A percentile compares a stretch with the other conserved stretches of the same genome.
Conservation (phyloP, 2,797 vertebrate genomes). For the Coccyzus lansbergi region DNA sequence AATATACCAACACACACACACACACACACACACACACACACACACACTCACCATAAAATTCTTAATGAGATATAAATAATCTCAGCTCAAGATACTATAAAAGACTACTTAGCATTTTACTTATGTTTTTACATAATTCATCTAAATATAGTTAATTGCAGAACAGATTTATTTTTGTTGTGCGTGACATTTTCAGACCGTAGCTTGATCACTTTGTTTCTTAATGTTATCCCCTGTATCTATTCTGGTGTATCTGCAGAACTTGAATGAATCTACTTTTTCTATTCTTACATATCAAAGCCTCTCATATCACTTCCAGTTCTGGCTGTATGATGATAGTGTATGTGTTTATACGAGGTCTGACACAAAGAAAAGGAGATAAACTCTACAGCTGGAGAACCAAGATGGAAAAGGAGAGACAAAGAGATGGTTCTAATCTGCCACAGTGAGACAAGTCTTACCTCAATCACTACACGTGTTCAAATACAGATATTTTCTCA, state of each 20-base stretch:
- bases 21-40: neutral
- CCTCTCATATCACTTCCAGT: neutral
- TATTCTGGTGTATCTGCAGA: slow-evolving; percentile 48
- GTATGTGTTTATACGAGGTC: neutral
- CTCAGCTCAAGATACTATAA: slow-evolving; percentile 43
- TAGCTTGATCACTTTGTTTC: slow-evolving; percentile 68
- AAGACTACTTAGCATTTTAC: slow-evolving; percentile 60
- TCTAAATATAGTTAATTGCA: slow-evolving; percentile 70
- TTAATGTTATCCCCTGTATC: neutral
- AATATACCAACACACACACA: neutral
- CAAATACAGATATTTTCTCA: too few relatives aligned
- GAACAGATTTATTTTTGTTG: slow-evolving; percentile 65
- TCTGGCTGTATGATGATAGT: neutral
- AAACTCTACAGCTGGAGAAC: too few relatives aligned
- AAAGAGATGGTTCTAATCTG: too few relatives aligned
- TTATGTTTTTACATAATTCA: slow-evolving; percentile 67
- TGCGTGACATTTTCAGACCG: slow-evolving; percentile 58
- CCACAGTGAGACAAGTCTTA: too few relatives aligned
- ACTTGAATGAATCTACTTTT: slow-evolving; percentile 7
- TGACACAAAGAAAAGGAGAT: too few relatives aligned
- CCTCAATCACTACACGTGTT: too few relatives aligned
- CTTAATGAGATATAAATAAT: slow-evolving; percentile 70
- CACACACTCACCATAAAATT: slow-evolving; percentile 20
- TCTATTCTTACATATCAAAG: neutral
- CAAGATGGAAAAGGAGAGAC: too few relatives aligned